A percentile compares a stretch with the other conserved stretches of the same genome.
Evolutionary conservation across 2,888 invertebrate genomes (phyloP).

Genomic region (Empis stercorea): DNA sequence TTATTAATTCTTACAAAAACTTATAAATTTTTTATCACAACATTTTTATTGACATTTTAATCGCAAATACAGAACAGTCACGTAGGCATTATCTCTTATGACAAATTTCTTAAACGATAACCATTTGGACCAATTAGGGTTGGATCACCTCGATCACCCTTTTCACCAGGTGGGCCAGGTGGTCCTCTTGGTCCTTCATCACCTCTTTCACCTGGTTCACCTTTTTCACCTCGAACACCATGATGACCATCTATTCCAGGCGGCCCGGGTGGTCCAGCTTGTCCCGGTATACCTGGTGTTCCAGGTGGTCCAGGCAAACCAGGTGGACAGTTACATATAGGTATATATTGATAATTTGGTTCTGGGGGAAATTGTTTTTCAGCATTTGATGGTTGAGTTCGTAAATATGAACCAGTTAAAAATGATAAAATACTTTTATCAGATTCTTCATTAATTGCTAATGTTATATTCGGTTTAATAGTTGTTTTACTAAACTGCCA

Average conservation of each 20-base stretch:
- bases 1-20: too few species aligned
- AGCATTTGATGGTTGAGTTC: neutral
- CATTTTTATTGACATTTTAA: too few species aligned
- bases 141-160: neutral
- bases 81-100: too few species aligned
- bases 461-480: neutral
- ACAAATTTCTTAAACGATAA: too few species aligned
- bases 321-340: constrained; percentile 41
- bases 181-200: neutral
- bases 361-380: neutral
- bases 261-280: constrained; percentile 51
- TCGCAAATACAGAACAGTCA: too few species aligned
- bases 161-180: neutral
- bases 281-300: constrained; percentile 37
- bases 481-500: neutral
- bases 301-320: constrained; percentile 70
- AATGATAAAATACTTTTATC: neutral
- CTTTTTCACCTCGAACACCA: neutral
- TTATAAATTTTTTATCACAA: too few species aligned
- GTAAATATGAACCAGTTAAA: neutral
- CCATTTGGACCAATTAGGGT: neutral
- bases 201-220: neutral
- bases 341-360: neutral
- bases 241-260: constrained; percentile 20
- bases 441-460: neutral